Evolutionary conservation across 2,888 invertebrate genomes (phyloP), one percentile per base, ranked within the genome.

Genomic region (Cryptocephalus primarius): DNA sequence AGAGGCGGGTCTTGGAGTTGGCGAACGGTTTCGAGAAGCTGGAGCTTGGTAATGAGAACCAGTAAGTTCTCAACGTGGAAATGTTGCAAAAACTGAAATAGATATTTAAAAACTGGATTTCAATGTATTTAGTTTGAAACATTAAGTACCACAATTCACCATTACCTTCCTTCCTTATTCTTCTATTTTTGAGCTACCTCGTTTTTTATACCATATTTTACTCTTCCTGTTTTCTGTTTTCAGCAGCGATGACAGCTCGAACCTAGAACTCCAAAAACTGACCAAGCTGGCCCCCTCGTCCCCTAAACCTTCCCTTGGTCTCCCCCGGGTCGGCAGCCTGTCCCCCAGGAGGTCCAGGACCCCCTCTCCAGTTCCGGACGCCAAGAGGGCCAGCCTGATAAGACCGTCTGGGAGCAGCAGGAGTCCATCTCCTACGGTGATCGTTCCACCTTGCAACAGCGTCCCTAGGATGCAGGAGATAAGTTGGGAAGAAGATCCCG

Each of bases 401-500:
- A 32, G 43, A 33, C 14, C n/a, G 1, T 34, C 33, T 10, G 10
- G 12, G 9, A 9, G 33, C 13, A 9, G 33, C 14, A 33, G 43
- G 11, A 12, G 8, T 46, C 48, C 38, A 40, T 39, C 33, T 1
- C 13, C 33, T 4, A 36, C 42, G 31, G 33, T 43, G 10, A 48
- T 39, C 12, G 40, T 34, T 11, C 32, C 33, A 2, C 10, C 32
- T 11, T n/a, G 43, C 14, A 43, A 9, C 9, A 43, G 43, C 12
- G 36, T 11, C 33, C 39, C 9, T 39, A 31, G 13, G 47, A 41
- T 8, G 31, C 43, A 11, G 14, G 33, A 11, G 39, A 39, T 8
- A 9, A n/a, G 39, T 36, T 40, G 43, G 22, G 48, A 51, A 13
- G 45, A 50, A 31, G 53, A 55, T 43, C 55, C 53, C 8, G 61